Conservation (phyloP, 2,888 invertebrate genomes). For the Lasioglossum zephyrum region DNA sequence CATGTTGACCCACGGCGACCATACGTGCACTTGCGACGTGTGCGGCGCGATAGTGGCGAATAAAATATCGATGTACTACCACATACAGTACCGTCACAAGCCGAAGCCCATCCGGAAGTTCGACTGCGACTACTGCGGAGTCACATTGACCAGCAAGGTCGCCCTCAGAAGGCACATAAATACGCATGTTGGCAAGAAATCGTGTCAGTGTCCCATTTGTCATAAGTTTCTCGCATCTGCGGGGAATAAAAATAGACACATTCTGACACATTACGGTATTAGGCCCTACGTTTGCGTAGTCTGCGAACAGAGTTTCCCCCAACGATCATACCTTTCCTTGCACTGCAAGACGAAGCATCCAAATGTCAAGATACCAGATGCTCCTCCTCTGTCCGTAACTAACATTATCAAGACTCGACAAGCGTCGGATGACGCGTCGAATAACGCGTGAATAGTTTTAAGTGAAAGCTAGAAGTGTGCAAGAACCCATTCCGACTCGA, state of each 20-base stretch:
- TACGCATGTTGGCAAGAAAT: conserved; percentile 64
- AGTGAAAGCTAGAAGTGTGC: background rate
- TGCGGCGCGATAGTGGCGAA: conserved; percentile 49
- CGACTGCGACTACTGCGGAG: conserved; percentile 67
- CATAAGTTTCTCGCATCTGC: conserved; percentile 65
- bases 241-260: conserved; percentile 73
- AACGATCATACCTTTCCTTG: conserved; percentile 67
- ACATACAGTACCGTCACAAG: too few species aligned
- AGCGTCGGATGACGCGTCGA: too few species aligned
- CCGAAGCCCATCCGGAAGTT: too few species aligned
- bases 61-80: conserved; percentile 50
- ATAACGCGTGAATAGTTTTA: background rate
- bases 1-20: conserved; percentile 71
- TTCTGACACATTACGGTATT: conserved; percentile 72
- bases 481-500: background rate
- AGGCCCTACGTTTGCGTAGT: conserved; percentile 75
- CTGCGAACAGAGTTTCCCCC: conserved; percentile 71
- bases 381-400: conserved; percentile 44
- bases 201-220: conserved; percentile 68
- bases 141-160: conserved; percentile 62
- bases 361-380: conserved; percentile 37
- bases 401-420: conserved; percentile 49
- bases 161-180: conserved; percentile 66
- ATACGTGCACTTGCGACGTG: conserved; percentile 65
- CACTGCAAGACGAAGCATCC: conserved; percentile 70